Percentiles rank a stretch among this genome's conserved stretches.
phyloP scores from a whole-genome alignment of 2,113 vertebrate species.

The Scopus umbretta region DNA sequence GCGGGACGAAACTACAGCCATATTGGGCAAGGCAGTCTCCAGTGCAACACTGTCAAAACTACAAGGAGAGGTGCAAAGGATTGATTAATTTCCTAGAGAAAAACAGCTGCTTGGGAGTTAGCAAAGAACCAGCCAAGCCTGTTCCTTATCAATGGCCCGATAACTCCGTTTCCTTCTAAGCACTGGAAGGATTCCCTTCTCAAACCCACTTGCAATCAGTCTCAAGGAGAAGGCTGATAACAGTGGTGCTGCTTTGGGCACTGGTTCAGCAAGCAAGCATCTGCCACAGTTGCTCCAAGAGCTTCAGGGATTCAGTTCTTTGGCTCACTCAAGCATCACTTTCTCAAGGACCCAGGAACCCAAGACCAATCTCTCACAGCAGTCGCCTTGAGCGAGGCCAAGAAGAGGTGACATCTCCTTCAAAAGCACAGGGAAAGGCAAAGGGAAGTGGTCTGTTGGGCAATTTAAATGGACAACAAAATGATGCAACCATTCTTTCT shows the following conservation, averaged over 20 bases:
- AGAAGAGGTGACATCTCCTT: not conserved
- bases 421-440: not conserved
- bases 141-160: not conserved
- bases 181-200: not conserved
- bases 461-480: not conserved
- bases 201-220: not conserved
- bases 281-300: not conserved
- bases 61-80: not conserved
- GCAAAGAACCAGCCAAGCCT: constrained; percentile 3
- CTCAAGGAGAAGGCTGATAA: not conserved
- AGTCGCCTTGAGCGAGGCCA: not conserved
- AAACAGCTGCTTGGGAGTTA: not conserved
- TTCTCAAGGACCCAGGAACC: not conserved
- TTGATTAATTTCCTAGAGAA: not conserved
- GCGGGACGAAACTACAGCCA: not conserved
- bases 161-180: not conserved
- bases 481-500: not conserved
- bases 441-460: not conserved
- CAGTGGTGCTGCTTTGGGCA: not conserved
- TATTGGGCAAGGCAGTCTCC: not conserved
- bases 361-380: not conserved
- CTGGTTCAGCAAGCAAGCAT: constrained; percentile 9
- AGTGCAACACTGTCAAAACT: not conserved
- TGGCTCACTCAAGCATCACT: not conserved
- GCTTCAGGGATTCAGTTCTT: not conserved